phyloP scores from a whole-genome alignment of 2,888 invertebrate genomes.

The Callimorpha dominula region DNA sequence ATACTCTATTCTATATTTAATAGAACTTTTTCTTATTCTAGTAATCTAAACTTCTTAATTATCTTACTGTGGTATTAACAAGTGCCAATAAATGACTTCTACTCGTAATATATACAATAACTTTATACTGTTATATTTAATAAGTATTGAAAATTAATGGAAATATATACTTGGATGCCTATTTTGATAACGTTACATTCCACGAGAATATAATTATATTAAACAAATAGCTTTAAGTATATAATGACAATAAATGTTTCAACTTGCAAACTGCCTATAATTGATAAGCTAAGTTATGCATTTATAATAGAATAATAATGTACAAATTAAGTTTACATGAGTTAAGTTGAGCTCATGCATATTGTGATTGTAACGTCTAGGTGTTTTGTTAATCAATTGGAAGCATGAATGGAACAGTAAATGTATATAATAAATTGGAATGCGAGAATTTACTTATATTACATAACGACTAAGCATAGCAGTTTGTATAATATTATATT shows the following conservation, averaged over 20 bases:
- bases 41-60: slow-evolving; percentile 24
- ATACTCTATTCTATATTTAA: slow-evolving; percentile 29
- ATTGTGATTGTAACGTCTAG: slow-evolving; percentile 73
- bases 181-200: slow-evolving; percentile 57
- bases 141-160: slow-evolving; percentile 38
- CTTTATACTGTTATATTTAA: slow-evolving; percentile 35
- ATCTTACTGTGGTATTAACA: slow-evolving; percentile 45
- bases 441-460: slow-evolving; percentile 51
- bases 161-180: slow-evolving; percentile 43
- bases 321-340: slow-evolving; percentile 82
- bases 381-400: slow-evolving; percentile 43
- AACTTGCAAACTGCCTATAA: slow-evolving; percentile 59
- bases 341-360: slow-evolving; percentile 70
- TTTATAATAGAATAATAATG: slow-evolving; percentile 80
- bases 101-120: slow-evolving; percentile 27
- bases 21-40: slow-evolving; percentile 35
- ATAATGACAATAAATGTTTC: slow-evolving; percentile 64
- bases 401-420: slow-evolving; percentile 52
- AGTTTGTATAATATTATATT: slow-evolving; percentile 58
- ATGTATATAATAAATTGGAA: slow-evolving; percentile 58
- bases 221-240: slow-evolving; percentile 57
- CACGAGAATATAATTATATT: slow-evolving; percentile 49
- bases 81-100: slow-evolving; percentile 54
- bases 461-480: slow-evolving; percentile 62
- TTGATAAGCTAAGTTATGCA: slow-evolving; percentile 71